Percentiles rank a stretch among this genome's conserved stretches.
These are phyloP conservation scores for Luffia ferchaultella DNA, from an alignment of 2,888 invertebrate species.

Conservation along the genomic window DNA sequence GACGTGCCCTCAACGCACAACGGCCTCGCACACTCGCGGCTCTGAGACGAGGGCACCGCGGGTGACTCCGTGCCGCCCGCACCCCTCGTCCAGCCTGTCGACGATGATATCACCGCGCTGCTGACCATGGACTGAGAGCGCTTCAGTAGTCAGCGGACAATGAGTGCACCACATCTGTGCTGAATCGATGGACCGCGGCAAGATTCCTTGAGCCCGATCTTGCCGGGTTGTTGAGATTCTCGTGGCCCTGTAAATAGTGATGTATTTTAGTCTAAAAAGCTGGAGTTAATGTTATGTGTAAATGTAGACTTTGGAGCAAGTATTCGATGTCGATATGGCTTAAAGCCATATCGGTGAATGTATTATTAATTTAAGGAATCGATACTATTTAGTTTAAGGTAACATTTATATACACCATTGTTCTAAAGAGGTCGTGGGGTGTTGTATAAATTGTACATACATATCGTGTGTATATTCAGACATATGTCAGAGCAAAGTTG, in stretches of 20 bases:
- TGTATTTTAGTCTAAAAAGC: neutral
- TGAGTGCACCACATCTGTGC: neutral
- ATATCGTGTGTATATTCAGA: neutral
- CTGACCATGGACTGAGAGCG: neutral
- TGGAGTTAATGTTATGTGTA: neutral
- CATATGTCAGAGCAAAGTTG: neutral
- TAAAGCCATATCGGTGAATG: neutral
- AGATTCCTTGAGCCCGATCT: neutral
- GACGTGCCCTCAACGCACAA: constrained; percentile 40
- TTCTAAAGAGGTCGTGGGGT: neutral
- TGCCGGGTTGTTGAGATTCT: neutral
- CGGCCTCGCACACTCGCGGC: constrained; percentile 43
- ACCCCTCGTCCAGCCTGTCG: neutral
- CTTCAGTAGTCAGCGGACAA: neutral
- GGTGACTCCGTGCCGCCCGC: neutral
- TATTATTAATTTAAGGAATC: neutral
- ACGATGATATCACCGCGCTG: neutral
- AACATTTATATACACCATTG: neutral
- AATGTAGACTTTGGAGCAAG: neutral
- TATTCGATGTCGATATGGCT: neutral
- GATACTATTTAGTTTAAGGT: neutral
- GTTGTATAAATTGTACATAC: neutral
- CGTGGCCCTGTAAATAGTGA: neutral
- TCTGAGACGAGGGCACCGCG: constrained; percentile 41
- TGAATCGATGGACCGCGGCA: neutral